A percentile compares a stretch with the other conserved stretches of the same genome.
Conservation (phyloP, 2,797 vertebrate genomes). For the Potorous gilbertii region DNA sequence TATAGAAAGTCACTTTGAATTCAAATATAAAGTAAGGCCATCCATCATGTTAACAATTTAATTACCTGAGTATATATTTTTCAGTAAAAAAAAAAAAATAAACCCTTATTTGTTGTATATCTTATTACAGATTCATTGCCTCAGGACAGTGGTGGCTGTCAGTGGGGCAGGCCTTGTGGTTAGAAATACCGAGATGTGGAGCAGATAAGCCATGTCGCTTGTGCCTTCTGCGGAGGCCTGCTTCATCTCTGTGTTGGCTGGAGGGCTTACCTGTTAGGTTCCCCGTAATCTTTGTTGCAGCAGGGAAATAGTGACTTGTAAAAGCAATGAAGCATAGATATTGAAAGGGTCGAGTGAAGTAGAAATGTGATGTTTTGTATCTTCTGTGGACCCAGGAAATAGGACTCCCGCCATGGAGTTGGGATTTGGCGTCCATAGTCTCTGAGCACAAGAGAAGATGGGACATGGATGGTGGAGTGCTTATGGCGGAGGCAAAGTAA, state of each 20-base stretch:
- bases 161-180: conserved; percentile 82
- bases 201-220: conserved; percentile 84
- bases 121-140: conserved; percentile 93
- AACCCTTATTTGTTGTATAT: conserved; percentile 91
- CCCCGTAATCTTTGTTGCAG: conserved; percentile 86
- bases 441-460: conserved; percentile 32
- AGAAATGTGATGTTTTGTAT: conserved; percentile 91
- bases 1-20: conserved; percentile 86
- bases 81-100: conserved; percentile 86
- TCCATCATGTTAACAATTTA: conserved; percentile 99
- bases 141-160: conserved; percentile 85
- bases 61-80: conserved; percentile 97
- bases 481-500: conserved; percentile 78
- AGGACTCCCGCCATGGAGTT: conserved; percentile 79
- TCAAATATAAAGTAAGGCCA: conserved; percentile 91
- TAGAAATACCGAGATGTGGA: conserved; percentile 83
- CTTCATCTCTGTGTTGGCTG: conserved; percentile 80
- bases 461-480: conserved; percentile 77
- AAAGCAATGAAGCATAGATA: conserved; percentile 83
- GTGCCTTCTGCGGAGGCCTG: conserved; percentile 76
- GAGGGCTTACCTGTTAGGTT: conserved; percentile 87
- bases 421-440: conserved; percentile 76
- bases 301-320: conserved; percentile 86
- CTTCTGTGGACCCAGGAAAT: conserved; percentile 87
- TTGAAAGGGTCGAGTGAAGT: conserved; percentile 87